Base-by-base conservation (phyloP, 2,797 vertebrate species). In the Thunnus albacares region DNA sequence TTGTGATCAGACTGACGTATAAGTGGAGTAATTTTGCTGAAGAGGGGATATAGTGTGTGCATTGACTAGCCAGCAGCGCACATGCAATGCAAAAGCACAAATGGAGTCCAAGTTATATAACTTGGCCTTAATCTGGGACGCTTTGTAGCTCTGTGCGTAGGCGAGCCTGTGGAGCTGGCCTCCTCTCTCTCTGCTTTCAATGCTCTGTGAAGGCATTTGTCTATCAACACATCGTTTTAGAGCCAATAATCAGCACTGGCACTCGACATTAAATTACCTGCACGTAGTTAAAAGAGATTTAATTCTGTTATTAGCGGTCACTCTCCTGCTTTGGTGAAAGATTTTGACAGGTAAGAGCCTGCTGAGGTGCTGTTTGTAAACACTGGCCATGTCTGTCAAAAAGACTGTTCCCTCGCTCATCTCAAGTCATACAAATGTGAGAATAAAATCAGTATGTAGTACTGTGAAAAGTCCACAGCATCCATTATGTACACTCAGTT, bases 91-190 rank as follows among this genome's bases (percentile, higher is more conserved):
- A 89, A 77, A 86, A 84, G 75, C 90, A 83, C 79, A 58, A 90
- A 93, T 90, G 88, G 90, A 87, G 89, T 84, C 82, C 86, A 89
- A 92, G 91, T 96, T 96, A 96, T 94, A 93, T 95, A 96, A 96
- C 93, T 90, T 93, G 93, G 90, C 94, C 94, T 95, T 94, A 95
- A 96, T 95, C 94, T 95, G 87, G 87, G 85, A 79, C 89, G 86
- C 88, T 92, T 87, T 92, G 87, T 80, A 85, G 67, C 87, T 82
- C 72, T 83, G 85, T 83, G 72, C 88, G 91, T 92, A 85, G 91
- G 89, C 88, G 87, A 90, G 74, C n/a, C 61, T 26, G 72, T 79
- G 81, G 30, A 74, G 78, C 79, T 51, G 43, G 41, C 30, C 66
- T 80, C 75, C 15, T 73, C 53, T 28, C 53, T 28, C 51, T 76